A percentile compares a stretch with the other conserved stretches of the same genome.
phyloP scores from a whole-genome alignment of 2,797 vertebrate genomes.

The Sciaenops ocellatus region DNA sequence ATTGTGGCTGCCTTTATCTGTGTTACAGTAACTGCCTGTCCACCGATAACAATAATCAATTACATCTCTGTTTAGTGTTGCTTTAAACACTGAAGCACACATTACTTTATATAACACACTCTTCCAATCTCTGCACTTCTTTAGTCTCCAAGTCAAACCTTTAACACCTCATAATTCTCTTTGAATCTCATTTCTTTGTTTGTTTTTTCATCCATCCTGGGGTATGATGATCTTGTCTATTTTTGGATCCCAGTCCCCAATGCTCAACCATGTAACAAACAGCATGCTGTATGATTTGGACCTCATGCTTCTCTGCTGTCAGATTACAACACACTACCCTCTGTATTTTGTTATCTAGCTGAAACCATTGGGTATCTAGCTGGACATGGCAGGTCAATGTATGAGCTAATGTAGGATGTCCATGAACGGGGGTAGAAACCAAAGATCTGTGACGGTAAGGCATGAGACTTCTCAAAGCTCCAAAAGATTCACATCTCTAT shows the following conservation, averaged over 20 bases:
- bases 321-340: not conserved
- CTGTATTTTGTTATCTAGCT: not conserved
- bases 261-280: constrained; percentile 10
- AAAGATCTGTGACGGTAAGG: too few relatives aligned
- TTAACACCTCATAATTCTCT: constrained; percentile 32
- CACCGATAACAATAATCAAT: constrained; percentile 79
- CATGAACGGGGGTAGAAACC: too few relatives aligned
- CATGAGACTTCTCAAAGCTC: too few relatives aligned
- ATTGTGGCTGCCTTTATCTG: constrained; percentile 72
- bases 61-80: constrained; percentile 67
- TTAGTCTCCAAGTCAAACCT: constrained; percentile 29
- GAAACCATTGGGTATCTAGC: not conserved
- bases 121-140: constrained; percentile 28
- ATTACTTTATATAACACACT: constrained; percentile 45
- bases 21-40: constrained; percentile 74
- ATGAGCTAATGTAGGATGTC: too few relatives aligned
- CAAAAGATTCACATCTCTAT: too few relatives aligned
- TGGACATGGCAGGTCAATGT: not conserved
- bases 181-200: constrained; percentile 46
- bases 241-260: constrained; percentile 27
- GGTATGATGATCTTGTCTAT: constrained; percentile 40
- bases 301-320: constrained; percentile 8
- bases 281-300: constrained; percentile 23
- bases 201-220: constrained; percentile 21
- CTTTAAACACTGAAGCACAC: constrained; percentile 46